Base-by-base conservation (phyloP, 1,140 invertebrate species). In the Drosophila bifasciata region DNA sequence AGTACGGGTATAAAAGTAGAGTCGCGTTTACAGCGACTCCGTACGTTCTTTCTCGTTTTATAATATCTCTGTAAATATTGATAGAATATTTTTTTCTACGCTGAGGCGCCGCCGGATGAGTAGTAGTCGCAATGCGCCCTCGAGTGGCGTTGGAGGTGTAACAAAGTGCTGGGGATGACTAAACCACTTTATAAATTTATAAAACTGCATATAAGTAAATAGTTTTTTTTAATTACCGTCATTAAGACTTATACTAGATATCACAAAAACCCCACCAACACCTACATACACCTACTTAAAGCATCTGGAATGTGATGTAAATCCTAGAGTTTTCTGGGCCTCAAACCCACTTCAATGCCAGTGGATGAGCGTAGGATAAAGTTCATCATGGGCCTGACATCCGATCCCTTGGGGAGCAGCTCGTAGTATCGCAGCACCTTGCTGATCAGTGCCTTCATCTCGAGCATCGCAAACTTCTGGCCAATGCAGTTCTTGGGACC, bases 381-480 rank as follows among this genome's bases (percentile, higher is more conserved):
- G 57, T 89, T 89, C 66, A 89, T 69, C 64, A 77, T 80, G 11
- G 79, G 72, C n/a, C 56, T 36, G 0, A 84, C 0, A 0, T 89
- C 76, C 8, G 74, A 57, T 0, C 84, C 84, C 2, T 45, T 16
- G 2, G 86, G 86, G 0, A 83, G 39, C 4, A 90, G 23, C 56
- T 92, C 86, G 74, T 94, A 97, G 68, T 93, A 91, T 6, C 94
- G 92, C 1, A 97, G 79, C 1, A 97, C 89, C 41, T 92, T 93
- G 0, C 94, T 93, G 44, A 97, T 72, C 0, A 95, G 90, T 0
- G 93, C 92, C 88, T 97, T 97, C 80, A 95, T 92, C 91, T 97
- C 96, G 77, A 96, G 89, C 91, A 96, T 91, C 1, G 96, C 96
- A 92, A 96, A 97, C 84, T 94, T 95, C 91, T 96, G 95, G 63